phyloP scores from a whole-genome alignment of 2,797 vertebrate genomes.

The Danio aesculapii region DNA sequence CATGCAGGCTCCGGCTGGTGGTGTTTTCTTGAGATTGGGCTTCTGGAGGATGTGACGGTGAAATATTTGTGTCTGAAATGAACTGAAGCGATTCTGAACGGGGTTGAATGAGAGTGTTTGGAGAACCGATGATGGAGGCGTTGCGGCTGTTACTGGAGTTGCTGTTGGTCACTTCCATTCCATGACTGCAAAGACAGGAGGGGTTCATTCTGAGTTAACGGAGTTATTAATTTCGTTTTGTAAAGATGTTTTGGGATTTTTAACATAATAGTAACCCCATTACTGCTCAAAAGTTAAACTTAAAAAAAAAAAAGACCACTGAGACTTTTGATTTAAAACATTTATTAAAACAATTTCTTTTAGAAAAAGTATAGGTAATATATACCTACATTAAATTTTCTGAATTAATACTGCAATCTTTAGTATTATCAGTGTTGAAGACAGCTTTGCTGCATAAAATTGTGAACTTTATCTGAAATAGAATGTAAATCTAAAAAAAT shows the following conservation, averaged over 20 bases:
- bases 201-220: neutral
- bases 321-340: too few species aligned
- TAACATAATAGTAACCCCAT: neutral
- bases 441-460: too few species aligned
- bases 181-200: conserved; percentile 5
- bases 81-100: neutral
- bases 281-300: neutral
- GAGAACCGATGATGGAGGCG: neutral
- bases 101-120: conserved; percentile 1
- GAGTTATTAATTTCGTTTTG: neutral
- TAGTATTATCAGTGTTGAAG: neutral
- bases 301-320: neutral
- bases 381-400: neutral
- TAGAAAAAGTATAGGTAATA: too few species aligned
- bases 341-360: too few species aligned
- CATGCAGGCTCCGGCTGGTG: neutral
- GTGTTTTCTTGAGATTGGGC: conserved; percentile 56
- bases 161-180: conserved; percentile 12
- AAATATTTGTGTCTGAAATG: neutral
- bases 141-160: conserved; percentile 15
- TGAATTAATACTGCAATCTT: neutral
- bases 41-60: neutral
- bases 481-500: too few species aligned
- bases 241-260: neutral
- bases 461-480: too few species aligned